Evolutionary conservation across 1,140 invertebrate genomes (phyloP).

Genomic region (Pissodes strobi): DNA sequence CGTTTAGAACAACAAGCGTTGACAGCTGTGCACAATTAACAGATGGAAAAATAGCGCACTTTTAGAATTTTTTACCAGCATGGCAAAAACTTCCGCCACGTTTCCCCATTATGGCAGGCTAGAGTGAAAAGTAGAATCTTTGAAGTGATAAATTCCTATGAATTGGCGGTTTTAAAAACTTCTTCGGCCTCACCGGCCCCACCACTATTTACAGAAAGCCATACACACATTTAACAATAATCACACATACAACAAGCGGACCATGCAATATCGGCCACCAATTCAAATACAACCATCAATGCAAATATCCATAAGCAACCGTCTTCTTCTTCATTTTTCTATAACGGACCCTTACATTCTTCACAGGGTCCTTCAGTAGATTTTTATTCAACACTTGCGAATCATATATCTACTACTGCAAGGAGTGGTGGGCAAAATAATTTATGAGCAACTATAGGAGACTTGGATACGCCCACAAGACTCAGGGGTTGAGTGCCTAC

Average conservation of each 20-base stretch:
- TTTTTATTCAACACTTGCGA: constrained; percentile 13
- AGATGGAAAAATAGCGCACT: constrained; percentile 15
- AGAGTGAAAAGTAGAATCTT: constrained; percentile 23
- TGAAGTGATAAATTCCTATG: constrained; percentile 25
- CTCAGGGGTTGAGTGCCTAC: too few relatives aligned
- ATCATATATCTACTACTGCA: constrained; percentile 6
- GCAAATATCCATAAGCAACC: too few relatives aligned
- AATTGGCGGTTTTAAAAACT: constrained; percentile 22
- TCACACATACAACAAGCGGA: constrained; percentile 2
- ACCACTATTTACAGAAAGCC: constrained; percentile 22
- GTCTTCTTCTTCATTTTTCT: constrained; percentile 8
- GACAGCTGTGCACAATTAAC: constrained; percentile 12
- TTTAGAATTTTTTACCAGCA: constrained; percentile 25
- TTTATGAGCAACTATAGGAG: not conserved
- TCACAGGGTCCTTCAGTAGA: constrained; percentile 8
- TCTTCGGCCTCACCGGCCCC: constrained; percentile 20
- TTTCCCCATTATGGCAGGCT: constrained; percentile 28
- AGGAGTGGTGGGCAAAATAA: not conserved
- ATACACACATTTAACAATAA: too few relatives aligned
- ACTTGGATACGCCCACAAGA: constrained; percentile 9
- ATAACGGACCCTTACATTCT: constrained; percentile 4
- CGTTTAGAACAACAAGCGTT: constrained; percentile 25
- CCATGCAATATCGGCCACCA: too few relatives aligned
- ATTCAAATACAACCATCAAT: too few relatives aligned
- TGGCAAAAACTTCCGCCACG: constrained; percentile 20